A percentile compares a stretch with the other conserved stretches of the same genome.
These are phyloP conservation scores for Nineta flava DNA, from an alignment of 2,888 invertebrate species.

Conservation along the genomic window DNA sequence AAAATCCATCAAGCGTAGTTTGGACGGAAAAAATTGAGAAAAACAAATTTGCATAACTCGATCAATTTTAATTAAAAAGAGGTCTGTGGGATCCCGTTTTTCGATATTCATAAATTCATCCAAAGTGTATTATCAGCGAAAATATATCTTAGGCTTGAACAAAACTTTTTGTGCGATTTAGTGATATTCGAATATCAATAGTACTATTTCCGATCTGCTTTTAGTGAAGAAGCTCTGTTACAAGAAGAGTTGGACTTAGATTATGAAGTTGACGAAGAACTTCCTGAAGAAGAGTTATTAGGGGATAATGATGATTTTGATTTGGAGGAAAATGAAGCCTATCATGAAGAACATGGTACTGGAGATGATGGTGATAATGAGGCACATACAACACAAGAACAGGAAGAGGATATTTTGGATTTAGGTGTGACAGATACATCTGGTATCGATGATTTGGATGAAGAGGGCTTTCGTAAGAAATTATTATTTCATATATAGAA, in stretches of 20 bases:
- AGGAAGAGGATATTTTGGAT: constrained; percentile 26
- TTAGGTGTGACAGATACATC: constrained; percentile 26
- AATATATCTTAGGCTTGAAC: too few species aligned
- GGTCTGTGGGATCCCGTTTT: too few species aligned
- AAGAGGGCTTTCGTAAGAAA: constrained; percentile 16
- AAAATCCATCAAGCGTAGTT: too few species aligned
- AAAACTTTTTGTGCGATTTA: too few species aligned
- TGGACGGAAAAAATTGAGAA: too few species aligned
- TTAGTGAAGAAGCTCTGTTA: constrained; percentile 27
- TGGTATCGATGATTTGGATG: constrained; percentile 25
- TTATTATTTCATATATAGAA: not conserved
- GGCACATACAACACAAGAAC: not conserved
- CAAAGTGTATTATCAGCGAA: too few species aligned
- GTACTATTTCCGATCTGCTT: not conserved
- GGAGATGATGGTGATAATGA: not conserved
- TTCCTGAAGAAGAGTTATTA: constrained; percentile 5
- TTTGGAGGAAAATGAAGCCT: not conserved
- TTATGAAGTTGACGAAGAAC: constrained; percentile 19
- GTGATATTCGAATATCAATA: too few species aligned
- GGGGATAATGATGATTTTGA: constrained; percentile 5
- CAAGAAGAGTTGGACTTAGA: constrained; percentile 27
- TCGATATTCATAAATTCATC: too few species aligned
- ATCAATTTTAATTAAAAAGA: too few species aligned
- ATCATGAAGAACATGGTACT: not conserved
- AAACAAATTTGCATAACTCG: too few species aligned